A percentile compares a stretch with the other conserved stretches of the same genome.
Conservation (phyloP, 2,797 vertebrate genomes). For the Nothura maculosa region DNA sequence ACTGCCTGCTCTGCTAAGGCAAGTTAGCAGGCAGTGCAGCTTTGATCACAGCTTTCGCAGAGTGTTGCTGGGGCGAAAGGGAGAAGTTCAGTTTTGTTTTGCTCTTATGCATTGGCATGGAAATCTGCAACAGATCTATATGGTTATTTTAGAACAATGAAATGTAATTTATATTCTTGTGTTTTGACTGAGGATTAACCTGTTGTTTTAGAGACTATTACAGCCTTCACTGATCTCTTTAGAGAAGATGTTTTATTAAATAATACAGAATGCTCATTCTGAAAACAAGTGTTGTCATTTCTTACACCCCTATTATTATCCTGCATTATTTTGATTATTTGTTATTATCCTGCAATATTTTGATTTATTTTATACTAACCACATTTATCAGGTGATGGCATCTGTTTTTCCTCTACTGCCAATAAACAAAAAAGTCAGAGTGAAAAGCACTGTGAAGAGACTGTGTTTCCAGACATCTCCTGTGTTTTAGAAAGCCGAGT, state of each 20-base stretch:
- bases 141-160: neutral
- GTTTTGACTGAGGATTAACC: neutral
- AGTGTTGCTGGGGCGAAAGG: neutral
- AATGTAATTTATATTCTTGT: neutral
- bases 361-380: constrained; percentile 18
- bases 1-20: neutral
- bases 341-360: constrained; percentile 15
- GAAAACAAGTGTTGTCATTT: neutral
- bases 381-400: constrained; percentile 31
- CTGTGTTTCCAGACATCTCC: constrained; percentile 3
- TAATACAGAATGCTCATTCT: constrained; percentile 3
- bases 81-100: neutral
- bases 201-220: constrained; percentile 9
- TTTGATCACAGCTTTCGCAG: neutral
- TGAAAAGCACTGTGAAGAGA: neutral
- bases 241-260: constrained; percentile 3
- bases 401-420: constrained; percentile 41
- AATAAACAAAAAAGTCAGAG: constrained; percentile 14
- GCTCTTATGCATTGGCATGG: neutral
- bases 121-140: neutral
- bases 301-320: neutral
- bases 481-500: neutral
- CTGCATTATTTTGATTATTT: constrained; percentile 6
- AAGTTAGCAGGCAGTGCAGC: neutral
- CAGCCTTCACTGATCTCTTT: constrained; percentile 7